Evolutionary conservation across 2,113 vertebrate genomes (phyloP).

Genomic region (Mustela nigripes): DNA sequence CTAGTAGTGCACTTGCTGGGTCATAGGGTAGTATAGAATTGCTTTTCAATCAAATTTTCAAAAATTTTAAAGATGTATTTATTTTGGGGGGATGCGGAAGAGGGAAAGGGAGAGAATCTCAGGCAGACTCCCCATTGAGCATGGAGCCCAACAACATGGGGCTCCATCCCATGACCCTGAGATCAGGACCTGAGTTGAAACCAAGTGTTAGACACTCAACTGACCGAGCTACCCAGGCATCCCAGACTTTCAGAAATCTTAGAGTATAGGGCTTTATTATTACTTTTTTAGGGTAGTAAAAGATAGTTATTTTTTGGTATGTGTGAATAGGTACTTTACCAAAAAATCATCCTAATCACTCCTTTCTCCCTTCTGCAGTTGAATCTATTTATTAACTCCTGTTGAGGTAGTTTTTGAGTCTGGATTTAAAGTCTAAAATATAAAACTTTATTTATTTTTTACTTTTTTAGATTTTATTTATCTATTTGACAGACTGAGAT

Average conservation of each 20-base stretch:
- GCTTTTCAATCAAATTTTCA: background rate
- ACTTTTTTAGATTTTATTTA: no score
- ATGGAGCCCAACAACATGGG: background rate
- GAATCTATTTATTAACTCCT: background rate
- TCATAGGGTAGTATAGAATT: background rate
- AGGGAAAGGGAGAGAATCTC: background rate
- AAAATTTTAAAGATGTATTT: background rate
- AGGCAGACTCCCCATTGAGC: background rate
- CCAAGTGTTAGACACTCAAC: background rate
- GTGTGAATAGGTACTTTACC: background rate
- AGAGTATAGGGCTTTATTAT: background rate
- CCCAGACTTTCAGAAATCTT: background rate
- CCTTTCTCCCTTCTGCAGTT: background rate
- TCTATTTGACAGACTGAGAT: no score
- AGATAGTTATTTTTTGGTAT: background rate
- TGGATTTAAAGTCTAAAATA: background rate
- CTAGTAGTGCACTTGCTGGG: background rate
- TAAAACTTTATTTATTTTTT: background rate
- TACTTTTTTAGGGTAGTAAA: background rate
- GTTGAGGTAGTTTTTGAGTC: conserved; percentile 36
- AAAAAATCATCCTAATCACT: background rate
- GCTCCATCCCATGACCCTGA: background rate
- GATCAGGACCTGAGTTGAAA: background rate
- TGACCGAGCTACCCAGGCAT: background rate
- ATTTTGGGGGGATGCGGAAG: background rate